Evolutionary conservation across 2,888 invertebrate genomes (phyloP).

Genomic region (Metallyticus violacea): DNA sequence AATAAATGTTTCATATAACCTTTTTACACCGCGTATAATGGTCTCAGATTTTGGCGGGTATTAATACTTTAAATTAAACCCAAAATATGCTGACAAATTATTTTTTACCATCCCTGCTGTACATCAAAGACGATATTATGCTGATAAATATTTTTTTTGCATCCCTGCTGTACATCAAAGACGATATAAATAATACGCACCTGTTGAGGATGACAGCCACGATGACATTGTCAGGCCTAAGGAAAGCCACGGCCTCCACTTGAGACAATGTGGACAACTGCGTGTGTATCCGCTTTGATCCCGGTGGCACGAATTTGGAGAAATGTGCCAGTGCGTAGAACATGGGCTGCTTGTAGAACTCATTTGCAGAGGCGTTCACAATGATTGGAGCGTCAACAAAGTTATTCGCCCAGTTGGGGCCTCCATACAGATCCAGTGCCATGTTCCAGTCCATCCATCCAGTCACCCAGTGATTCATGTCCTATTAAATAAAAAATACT

Average conservation of each 20-base stretch:
- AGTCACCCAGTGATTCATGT: slow-evolving; percentile 68
- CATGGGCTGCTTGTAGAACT: slow-evolving; percentile 88
- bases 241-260: slow-evolving; percentile 14
- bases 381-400: slow-evolving; percentile 78
- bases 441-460: slow-evolving; percentile 94
- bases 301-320: slow-evolving; percentile 23
- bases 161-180: no score
- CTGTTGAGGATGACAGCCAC: slow-evolving; percentile 22
- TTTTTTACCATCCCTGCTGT: no score
- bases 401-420: slow-evolving; percentile 78
- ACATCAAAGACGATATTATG: background rate
- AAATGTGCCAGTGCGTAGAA: slow-evolving; percentile 43
- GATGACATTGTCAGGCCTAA: slow-evolving; percentile 18
- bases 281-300: slow-evolving; percentile 13
- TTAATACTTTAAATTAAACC: no score
- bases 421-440: slow-evolving; percentile 67
- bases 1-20: no score
- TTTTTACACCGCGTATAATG: no score
- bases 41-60: no score
- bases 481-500: slow-evolving; percentile 42
- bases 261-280: background rate
- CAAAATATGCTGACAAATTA: no score
- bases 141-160: no score
- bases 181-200: background rate
- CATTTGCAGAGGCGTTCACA: slow-evolving; percentile 57